These are phyloP conservation scores for Globia sparganii DNA, from an alignment of 2,888 invertebrate species.

Conservation along the genomic window DNA sequence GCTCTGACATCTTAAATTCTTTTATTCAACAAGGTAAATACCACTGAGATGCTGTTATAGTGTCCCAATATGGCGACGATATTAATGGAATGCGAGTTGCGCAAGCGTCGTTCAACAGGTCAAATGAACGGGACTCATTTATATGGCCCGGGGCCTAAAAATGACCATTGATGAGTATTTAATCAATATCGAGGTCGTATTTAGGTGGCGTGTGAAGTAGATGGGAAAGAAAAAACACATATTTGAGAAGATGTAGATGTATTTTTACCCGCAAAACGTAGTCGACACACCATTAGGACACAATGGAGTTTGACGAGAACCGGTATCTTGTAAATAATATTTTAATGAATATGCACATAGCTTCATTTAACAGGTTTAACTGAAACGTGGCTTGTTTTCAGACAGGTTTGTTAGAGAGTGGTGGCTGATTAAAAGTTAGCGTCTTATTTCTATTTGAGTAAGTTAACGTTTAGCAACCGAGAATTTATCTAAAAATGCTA, in stretches of 20 bases:
- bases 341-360: conserved; percentile 13
- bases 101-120: conserved; percentile 57
- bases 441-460: too few relatives aligned
- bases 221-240: neutral
- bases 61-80: conserved; percentile 61
- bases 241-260: neutral
- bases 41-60: conserved; percentile 17
- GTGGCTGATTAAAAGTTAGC: too few relatives aligned
- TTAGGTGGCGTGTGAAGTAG: conserved; percentile 16
- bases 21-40: conserved; percentile 24
- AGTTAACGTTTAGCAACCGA: neutral
- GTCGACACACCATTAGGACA: too few relatives aligned
- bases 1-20: neutral
- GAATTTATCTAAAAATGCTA: neutral
- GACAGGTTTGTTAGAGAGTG: neutral
- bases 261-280: neutral
- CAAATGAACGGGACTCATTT: conserved; percentile 62
- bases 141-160: conserved; percentile 38
- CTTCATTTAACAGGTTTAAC: conserved; percentile 18
- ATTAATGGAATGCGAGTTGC: conserved; percentile 64
- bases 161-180: conserved; percentile 41
- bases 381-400: conserved; percentile 15
- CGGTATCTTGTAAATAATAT: conserved; percentile 7
- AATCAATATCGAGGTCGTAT: conserved; percentile 31
- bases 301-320: conserved; percentile 4